Conservation (phyloP, 2,888 invertebrate genomes). For the Cacoxenus indagator region DNA sequence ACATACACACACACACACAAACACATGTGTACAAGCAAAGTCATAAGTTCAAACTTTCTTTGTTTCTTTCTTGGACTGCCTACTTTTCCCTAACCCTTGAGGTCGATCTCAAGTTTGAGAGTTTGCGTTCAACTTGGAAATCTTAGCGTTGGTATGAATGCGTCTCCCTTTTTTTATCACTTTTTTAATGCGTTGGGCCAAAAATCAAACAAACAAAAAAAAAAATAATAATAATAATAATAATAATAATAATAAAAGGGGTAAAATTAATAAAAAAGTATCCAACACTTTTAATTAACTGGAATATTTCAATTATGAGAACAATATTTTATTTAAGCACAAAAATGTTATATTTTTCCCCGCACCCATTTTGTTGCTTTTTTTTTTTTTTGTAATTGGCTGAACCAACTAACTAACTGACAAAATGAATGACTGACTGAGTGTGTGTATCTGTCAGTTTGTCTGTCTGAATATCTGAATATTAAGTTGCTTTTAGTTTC, state of each 20-base stretch:
- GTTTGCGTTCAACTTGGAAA: constrained; percentile 30
- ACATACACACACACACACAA: too few relatives aligned
- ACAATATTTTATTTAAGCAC: background rate
- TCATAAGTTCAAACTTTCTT: constrained; percentile 1
- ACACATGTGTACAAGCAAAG: background rate
- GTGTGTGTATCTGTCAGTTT: too few relatives aligned
- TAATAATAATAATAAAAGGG: background rate
- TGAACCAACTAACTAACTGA: too few relatives aligned
- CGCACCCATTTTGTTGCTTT: too few relatives aligned
- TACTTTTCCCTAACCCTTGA: constrained; percentile 25
- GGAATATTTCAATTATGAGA: background rate
- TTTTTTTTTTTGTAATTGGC: too few relatives aligned
- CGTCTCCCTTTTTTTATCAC: constrained; percentile 39
- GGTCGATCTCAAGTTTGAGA: constrained; percentile 5
- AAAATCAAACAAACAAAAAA: background rate
- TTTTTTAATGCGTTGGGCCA: constrained; percentile 42
- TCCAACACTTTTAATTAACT: background rate
- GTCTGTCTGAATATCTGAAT: too few relatives aligned
- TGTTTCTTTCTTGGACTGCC: background rate
- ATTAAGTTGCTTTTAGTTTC: background rate
- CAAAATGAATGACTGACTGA: too few relatives aligned
- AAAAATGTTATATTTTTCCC: too few relatives aligned
- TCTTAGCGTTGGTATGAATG: constrained; percentile 54
- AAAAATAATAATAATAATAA: background rate
- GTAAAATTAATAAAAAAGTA: background rate